Percentiles rank a stretch among this genome's conserved stretches.
phyloP scores from a whole-genome alignment of 2,888 invertebrate genomes.

The Polydrusus tereticollis region DNA sequence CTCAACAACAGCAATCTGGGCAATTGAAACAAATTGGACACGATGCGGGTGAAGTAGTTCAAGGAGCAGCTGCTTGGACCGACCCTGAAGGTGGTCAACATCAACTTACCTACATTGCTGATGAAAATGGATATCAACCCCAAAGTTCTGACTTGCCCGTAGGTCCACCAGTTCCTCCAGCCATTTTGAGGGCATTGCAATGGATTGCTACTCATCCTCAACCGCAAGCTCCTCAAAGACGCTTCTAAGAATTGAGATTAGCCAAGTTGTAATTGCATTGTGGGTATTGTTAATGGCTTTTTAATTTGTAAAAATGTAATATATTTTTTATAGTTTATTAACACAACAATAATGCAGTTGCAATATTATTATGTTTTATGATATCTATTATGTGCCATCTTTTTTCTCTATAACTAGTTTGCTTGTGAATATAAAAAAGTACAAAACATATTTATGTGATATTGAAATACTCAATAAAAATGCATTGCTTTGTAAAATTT shows the following conservation, averaged over 20 bases:
- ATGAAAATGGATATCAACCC: conserved; percentile 72
- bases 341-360: background rate
- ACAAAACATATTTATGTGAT: background rate
- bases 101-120: conserved; percentile 68
- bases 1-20: conserved; percentile 69
- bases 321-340: background rate
- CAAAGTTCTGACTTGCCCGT: conserved; percentile 63
- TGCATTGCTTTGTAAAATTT: background rate
- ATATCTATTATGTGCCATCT: background rate
- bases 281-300: background rate
- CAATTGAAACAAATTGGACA: conserved; percentile 55
- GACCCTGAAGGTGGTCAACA: conserved; percentile 69
- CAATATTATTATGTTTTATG: background rate
- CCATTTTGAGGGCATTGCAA: conserved; percentile 70
- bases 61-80: conserved; percentile 64
- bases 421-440: background rate
- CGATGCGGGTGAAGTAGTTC: conserved; percentile 56
- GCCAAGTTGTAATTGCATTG: background rate
- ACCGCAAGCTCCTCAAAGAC: background rate
- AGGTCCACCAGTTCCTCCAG: conserved; percentile 70
- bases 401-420: background rate
- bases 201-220: conserved; percentile 66
- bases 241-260: background rate
- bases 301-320: background rate
- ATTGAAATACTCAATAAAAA: background rate